Base-by-base conservation (phyloP, 2,797 vertebrate genomes). In the Phrynocephalus vlangalii region DNA sequence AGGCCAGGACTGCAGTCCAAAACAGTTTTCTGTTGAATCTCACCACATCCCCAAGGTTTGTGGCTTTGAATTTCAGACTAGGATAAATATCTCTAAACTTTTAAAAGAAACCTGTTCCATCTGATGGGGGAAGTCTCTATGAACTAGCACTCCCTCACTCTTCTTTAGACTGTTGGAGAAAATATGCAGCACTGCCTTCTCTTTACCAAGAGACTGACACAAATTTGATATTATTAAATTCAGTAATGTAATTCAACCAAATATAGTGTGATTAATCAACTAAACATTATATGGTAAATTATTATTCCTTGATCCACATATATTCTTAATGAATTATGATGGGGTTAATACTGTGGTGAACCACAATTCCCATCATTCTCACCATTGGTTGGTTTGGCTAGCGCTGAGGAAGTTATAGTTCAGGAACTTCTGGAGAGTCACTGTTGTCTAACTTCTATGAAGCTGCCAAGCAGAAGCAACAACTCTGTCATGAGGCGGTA, bases 1-100 rank as follows among this genome's bases (percentile, higher is more conserved):
- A 85, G 68, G 70, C 79, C 75, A 86, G 3, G 78, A 3, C 15
- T 7, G 86, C 30, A 84, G 89, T 87, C 92, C 90, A 89, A 86
- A 79, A 52, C 33, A 78, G 38, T 68, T 79, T 67, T 79, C 68
- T 83, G 20, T 73, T 30, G 84, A 84, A 72, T 72, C 91, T 70
- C 83, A 87, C 71, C 71, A 85, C 38, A 68, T 85, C 73, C 73
- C 30, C 60, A 85, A 56, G 38, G 56, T 73, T 68, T 88, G 44
- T 77, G 71, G 60, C 30, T 82, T 85, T 88, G 71, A 85, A 60
- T 85, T 60, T 52, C 30, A 85, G 70, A 44, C 70, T 67, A 48
- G 33, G n/a, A 67, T 85, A 85, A 38, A 38, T 70, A 81, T 73
- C 28, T 81, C 71, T 52, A 15, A 85, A 48, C 60, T 81, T 71